These are phyloP conservation scores for Lasioglossum leucozonium DNA, from an alignment of 2,888 invertebrate genomes.

Conservation along the genomic window DNA sequence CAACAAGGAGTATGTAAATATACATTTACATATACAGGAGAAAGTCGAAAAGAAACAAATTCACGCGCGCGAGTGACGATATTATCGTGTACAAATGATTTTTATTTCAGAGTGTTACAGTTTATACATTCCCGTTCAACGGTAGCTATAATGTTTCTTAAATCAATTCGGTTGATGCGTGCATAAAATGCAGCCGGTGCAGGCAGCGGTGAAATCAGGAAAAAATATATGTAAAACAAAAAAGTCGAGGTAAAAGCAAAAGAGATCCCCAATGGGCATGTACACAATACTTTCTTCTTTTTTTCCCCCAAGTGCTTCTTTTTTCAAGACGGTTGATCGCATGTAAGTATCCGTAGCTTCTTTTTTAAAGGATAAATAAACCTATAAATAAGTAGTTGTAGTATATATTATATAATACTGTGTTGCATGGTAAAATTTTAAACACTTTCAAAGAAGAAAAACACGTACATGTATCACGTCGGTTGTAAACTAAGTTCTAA, in stretches of 20 bases:
- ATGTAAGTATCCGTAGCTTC: slow-evolving; percentile 80
- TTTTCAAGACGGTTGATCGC: slow-evolving; percentile 45
- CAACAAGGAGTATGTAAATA: slow-evolving; percentile 55
- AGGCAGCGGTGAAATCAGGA: slow-evolving; percentile 32
- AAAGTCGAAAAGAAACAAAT: slow-evolving; percentile 26
- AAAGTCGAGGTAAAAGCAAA: background rate
- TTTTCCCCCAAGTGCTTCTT: slow-evolving; percentile 35
- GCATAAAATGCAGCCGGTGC: slow-evolving; percentile 58
- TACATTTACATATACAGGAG: slow-evolving; percentile 28
- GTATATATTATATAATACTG: slow-evolving; percentile 54
- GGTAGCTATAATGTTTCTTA: slow-evolving; percentile 51
- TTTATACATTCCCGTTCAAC: slow-evolving; percentile 64
- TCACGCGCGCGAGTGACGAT: slow-evolving; percentile 29
- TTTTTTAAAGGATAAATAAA: slow-evolving; percentile 64
- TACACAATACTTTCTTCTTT: slow-evolving; percentile 40
- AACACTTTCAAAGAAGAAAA: slow-evolving; percentile 58
- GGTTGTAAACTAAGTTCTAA: slow-evolving; percentile 73
- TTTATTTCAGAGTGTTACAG: slow-evolving; percentile 28
- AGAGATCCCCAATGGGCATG: slow-evolving; percentile 21
- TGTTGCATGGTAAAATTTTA: slow-evolving; percentile 72
- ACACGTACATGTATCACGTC: slow-evolving; percentile 73
- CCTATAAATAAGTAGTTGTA: slow-evolving; percentile 68
- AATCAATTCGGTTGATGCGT: slow-evolving; percentile 47
- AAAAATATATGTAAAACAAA: slow-evolving; percentile 3
- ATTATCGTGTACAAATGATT: slow-evolving; percentile 38